Conservation (phyloP, 2,113 vertebrate genomes). For the Eonycteris spelaea region DNA sequence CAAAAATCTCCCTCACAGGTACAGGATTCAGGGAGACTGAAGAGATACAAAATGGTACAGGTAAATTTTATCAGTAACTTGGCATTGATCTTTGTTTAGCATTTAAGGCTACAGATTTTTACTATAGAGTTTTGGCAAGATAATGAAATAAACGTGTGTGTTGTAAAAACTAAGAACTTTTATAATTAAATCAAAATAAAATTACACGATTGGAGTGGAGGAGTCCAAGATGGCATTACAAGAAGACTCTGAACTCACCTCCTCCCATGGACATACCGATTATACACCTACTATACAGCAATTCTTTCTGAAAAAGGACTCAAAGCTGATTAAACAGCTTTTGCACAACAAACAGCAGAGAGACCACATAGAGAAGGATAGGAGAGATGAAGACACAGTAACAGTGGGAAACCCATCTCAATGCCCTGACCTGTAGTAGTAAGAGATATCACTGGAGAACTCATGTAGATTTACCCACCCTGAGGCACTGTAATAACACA, state of each 20-base stretch:
- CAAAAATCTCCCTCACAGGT: constrained; percentile 45
- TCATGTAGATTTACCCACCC: background rate
- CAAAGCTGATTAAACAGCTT: background rate
- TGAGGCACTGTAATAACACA: background rate
- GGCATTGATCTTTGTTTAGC: background rate
- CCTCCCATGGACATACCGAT: background rate
- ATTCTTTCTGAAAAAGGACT: background rate
- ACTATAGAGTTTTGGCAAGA: background rate
- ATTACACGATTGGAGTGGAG: background rate
- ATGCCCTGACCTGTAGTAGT: background rate
- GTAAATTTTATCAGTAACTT: background rate
- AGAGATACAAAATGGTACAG: background rate
- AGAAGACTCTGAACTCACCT: background rate
- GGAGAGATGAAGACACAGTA: background rate
- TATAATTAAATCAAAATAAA: background rate
- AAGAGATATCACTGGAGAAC: background rate
- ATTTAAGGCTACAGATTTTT: background rate
- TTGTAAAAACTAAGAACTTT: background rate
- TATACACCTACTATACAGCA: background rate
- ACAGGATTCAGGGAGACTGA: background rate
- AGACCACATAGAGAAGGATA: background rate
- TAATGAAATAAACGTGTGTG: background rate
- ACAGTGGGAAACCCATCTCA: too few species aligned
- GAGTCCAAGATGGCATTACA: too few species aligned
- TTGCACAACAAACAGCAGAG: background rate